A percentile compares a stretch with the other conserved stretches of the same genome.
Conservation (phyloP, 2,797 vertebrate genomes). For the Pangasius djambal region DNA sequence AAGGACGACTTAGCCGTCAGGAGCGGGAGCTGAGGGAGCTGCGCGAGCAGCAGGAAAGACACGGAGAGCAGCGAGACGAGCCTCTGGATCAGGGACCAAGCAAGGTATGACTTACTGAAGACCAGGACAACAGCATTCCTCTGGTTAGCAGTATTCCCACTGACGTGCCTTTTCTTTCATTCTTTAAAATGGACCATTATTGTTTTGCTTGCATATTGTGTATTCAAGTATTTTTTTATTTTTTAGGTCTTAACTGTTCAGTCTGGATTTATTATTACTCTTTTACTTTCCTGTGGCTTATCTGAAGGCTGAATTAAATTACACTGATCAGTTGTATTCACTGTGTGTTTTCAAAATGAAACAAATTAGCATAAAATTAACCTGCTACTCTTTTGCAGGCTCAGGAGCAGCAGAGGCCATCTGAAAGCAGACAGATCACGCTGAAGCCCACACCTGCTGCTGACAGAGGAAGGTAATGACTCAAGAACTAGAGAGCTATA, state of each 20-base stretch:
- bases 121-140: neutral
- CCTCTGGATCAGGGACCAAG: conserved; percentile 81
- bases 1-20: conserved; percentile 90
- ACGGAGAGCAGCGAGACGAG: conserved; percentile 80
- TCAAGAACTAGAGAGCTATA: neutral
- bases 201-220: neutral
- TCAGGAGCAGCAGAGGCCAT: conserved; percentile 89
- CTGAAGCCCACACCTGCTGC: conserved; percentile 90
- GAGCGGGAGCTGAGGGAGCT: conserved; percentile 88
- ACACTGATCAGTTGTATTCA: no score
- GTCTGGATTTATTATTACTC: neutral
- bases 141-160: neutral
- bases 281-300: neutral
- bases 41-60: conserved; percentile 93
- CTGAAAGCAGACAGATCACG: conserved; percentile 86
- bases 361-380: neutral
- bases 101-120: conserved; percentile 76
- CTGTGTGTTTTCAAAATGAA: neutral
- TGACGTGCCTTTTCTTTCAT: no score
- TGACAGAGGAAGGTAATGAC: conserved; percentile 91
- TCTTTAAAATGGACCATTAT: neutral
- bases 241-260: neutral
- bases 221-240: neutral
- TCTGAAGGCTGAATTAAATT: neutral
- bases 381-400: conserved; percentile 68